Conservation (phyloP, 2,888 invertebrate genomes). For the Molorchus minor region DNA sequence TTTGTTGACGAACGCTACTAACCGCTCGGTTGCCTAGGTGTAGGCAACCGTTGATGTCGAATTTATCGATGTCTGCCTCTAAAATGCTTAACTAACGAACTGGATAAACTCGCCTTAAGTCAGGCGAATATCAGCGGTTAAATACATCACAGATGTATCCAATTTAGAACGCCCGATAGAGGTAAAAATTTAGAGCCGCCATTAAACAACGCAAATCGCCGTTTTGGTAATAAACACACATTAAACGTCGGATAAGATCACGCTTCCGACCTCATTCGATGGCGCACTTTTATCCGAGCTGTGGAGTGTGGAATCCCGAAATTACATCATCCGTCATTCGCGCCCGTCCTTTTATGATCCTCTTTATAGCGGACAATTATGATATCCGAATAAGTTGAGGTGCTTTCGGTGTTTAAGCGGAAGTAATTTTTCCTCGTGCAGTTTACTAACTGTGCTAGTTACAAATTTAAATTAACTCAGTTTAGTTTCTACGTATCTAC, state of each 20-base stretch:
- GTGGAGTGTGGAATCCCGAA: slow-evolving; percentile 46
- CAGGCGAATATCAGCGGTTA: no score
- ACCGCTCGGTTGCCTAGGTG: no score
- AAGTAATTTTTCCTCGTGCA: slow-evolving; percentile 24
- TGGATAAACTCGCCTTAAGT: no score
- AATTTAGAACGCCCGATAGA: not conserved
- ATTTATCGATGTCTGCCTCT: no score
- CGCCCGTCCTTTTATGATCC: slow-evolving; percentile 45
- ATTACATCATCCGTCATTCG: slow-evolving; percentile 48
- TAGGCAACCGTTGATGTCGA: no score
- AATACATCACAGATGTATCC: no score
- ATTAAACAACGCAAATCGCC: slow-evolving; percentile 37
- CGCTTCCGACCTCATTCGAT: slow-evolving; percentile 9
- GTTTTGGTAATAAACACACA: slow-evolving; percentile 35
- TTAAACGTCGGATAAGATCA: slow-evolving; percentile 30
- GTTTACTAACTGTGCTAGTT: no score
- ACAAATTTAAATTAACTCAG: no score
- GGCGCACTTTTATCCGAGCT: slow-evolving; percentile 34
- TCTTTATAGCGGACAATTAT: slow-evolving; percentile 47
- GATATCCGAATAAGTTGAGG: slow-evolving; percentile 38
- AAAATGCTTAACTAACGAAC: no score
- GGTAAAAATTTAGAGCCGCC: slow-evolving; percentile 28
- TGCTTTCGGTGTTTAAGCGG: slow-evolving; percentile 18
- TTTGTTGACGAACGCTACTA: no score
- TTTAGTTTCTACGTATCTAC: no score